Evolutionary conservation across 2,797 vertebrate genomes (phyloP).

Genomic region (Monodelphis domestica): DNA sequence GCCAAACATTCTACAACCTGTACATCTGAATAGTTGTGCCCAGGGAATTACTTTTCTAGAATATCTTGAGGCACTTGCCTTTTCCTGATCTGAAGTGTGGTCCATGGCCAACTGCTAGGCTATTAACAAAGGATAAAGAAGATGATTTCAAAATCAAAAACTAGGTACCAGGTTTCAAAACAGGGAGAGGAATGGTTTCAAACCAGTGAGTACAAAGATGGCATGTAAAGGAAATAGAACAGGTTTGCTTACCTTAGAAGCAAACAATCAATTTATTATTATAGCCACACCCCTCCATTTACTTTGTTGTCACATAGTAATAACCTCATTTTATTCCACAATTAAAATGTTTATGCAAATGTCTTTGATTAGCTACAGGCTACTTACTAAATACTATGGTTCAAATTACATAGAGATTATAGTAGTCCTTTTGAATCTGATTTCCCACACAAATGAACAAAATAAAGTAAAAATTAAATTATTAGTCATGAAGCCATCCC

Average conservation of each 20-base stretch:
- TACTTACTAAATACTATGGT: neutral
- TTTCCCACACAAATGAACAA: neutral
- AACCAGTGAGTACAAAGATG: neutral
- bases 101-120: neutral
- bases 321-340: slow-evolving; percentile 68
- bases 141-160: neutral
- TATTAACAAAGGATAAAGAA: neutral
- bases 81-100: neutral
- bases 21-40: neutral
- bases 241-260: neutral
- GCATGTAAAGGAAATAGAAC: neutral
- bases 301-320: slow-evolving; percentile 60
- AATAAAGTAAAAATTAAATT: neutral
- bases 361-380: slow-evolving; percentile 49
- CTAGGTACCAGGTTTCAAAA: slow-evolving; percentile 42
- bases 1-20: neutral
- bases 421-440: neutral
- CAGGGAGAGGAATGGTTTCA: neutral
- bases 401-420: neutral
- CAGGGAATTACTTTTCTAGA: neutral
- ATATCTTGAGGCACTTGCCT: neutral
- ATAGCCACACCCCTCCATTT: slow-evolving; percentile 60
- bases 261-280: slow-evolving; percentile 57
- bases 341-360: slow-evolving; percentile 67
- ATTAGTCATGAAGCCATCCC: neutral